A percentile compares a stretch with the other conserved stretches of the same genome.
phyloP scores from a whole-genome alignment of 2,888 invertebrate genomes.

The Molanna angustata region DNA sequence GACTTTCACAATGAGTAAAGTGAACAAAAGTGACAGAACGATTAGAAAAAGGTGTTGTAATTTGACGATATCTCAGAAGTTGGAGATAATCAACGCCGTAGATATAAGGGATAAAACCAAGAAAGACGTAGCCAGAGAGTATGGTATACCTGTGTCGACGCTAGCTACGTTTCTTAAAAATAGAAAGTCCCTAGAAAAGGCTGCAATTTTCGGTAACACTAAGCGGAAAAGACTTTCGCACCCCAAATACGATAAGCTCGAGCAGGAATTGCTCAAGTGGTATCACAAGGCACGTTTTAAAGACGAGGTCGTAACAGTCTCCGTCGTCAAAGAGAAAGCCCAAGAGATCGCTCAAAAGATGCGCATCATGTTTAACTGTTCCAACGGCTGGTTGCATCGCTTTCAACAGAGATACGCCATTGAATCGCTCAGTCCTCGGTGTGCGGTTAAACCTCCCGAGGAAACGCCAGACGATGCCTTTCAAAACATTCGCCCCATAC shows the following conservation, averaged over 20 bases:
- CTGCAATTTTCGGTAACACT: constrained; percentile 10
- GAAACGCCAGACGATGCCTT: background rate
- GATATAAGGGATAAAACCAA: constrained; percentile 14
- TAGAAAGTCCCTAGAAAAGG: constrained; percentile 3
- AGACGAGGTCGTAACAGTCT: background rate
- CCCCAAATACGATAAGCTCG: constrained; percentile 6
- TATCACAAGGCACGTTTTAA: constrained; percentile 3
- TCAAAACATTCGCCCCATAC: constrained; percentile 8
- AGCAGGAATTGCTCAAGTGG: constrained; percentile 16
- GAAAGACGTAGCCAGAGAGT: constrained; percentile 12
- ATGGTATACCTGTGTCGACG: constrained; percentile 16
- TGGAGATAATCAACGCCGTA: constrained; percentile 16
- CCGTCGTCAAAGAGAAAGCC: constrained; percentile 8
- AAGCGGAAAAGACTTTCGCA: constrained; percentile 6
- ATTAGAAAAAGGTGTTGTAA: constrained; percentile 3
- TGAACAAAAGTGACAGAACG: background rate
- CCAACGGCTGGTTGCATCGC: constrained; percentile 16
- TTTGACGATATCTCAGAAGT: constrained; percentile 13
- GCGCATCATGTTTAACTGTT: constrained; percentile 10
- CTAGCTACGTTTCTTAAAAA: constrained; percentile 13
- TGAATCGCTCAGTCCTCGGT: constrained; percentile 2
- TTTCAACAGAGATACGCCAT: constrained; percentile 11
- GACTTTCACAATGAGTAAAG: too few species aligned
- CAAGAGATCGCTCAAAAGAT: constrained; percentile 5
- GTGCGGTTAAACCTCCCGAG: background rate